A percentile compares a stretch with the other conserved stretches of the same genome.
These are phyloP conservation scores for Pangasius sanitwongsei DNA, from an alignment of 2,797 vertebrate genomes.

Conservation along the genomic window DNA sequence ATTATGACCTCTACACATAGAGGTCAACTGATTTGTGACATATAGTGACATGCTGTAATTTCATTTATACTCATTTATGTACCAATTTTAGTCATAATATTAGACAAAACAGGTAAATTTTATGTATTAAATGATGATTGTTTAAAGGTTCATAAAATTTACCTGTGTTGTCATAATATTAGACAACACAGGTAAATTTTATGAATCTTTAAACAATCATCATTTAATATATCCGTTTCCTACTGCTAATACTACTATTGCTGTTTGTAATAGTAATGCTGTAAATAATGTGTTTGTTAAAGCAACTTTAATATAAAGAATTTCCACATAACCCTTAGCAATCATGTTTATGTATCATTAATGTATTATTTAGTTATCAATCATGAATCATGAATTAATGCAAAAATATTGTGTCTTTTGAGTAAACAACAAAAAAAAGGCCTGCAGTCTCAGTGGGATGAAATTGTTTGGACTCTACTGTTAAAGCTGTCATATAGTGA, in stretches of 20 bases:
- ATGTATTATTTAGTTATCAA: background rate
- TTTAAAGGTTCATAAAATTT: too few species aligned
- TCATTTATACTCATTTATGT: background rate
- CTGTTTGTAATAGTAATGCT: background rate
- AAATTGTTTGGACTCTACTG: conserved; percentile 3
- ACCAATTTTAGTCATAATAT: background rate
- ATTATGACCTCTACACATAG: background rate
- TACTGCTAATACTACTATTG: background rate
- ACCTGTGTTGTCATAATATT: background rate
- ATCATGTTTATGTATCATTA: background rate
- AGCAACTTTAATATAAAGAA: background rate
- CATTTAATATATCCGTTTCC: background rate
- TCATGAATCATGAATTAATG: background rate
- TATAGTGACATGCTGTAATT: background rate
- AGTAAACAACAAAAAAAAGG: conserved; percentile 20
- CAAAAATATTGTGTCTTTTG: conserved; percentile 15
- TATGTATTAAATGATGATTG: too few species aligned
- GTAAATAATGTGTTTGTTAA: background rate
- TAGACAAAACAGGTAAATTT: background rate
- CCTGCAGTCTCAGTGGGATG: conserved; percentile 10
- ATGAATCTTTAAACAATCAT: background rate
- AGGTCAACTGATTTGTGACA: background rate
- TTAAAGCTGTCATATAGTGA: conserved; percentile 32
- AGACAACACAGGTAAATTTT: background rate
- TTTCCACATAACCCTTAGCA: background rate